Evolutionary conservation across 2,888 invertebrate species (phyloP).

Genomic region (Pyrrhosoma nymphula): DNA sequence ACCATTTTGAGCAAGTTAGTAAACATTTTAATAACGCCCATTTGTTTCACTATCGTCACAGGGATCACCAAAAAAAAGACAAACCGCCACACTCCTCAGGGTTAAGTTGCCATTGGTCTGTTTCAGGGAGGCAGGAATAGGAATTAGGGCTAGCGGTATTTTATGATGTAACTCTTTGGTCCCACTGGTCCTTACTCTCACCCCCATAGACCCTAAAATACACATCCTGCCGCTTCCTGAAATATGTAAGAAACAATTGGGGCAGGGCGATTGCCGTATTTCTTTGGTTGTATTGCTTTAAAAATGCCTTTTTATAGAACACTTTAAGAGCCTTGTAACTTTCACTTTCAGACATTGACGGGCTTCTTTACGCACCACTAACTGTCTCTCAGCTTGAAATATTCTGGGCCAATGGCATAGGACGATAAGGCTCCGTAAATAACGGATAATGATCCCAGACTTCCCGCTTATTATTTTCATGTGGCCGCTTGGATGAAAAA

Average conservation of each 20-base stretch:
- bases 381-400: constrained; percentile 17
- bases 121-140: not conserved
- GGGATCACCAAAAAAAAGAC: no score
- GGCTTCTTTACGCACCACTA: constrained; percentile 21
- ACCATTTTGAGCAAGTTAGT: no score
- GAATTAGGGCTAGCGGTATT: not conserved
- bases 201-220: not conserved
- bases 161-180: not conserved
- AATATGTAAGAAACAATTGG: constrained; percentile 16
- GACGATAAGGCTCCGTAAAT: not conserved
- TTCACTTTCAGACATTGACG: constrained; percentile 35
- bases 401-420: not conserved
- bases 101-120: not conserved
- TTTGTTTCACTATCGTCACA: no score
- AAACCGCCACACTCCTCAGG: no score
- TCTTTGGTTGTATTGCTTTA: not conserved
- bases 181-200: not conserved
- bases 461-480: not conserved
- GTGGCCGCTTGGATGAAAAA: not conserved
- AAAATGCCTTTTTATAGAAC: constrained; percentile 27
- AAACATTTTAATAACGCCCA: no score
- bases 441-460: not conserved
- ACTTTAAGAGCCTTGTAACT: constrained; percentile 32
- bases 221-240: not conserved
- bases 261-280: not conserved